Base-by-base conservation (phyloP, 2,113 vertebrate genomes). In the Amphiprion ocellaris region DNA sequence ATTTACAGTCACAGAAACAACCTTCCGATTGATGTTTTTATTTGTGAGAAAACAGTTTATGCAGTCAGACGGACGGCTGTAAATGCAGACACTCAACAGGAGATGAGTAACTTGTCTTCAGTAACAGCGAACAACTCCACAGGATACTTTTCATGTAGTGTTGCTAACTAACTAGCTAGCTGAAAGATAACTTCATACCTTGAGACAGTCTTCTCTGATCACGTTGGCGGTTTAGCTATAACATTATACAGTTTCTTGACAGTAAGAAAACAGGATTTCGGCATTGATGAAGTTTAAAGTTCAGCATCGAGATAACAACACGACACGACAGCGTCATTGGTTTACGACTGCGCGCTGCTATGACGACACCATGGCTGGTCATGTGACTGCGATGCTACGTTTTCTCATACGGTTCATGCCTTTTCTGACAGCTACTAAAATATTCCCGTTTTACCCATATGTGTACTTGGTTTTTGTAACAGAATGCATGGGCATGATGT, bases 101-200 rank as follows among this genome's bases (percentile, higher is more conserved):
- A 77, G 21, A 65, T 60, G 55, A 70, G 73, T 37, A 73, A 69
- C 39, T 63, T 15, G 3, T 61, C 30, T 7, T 24, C 16, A 5
- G 14, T 14, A 66, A 63, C 21, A 53, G 49, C 3, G 6, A 53
- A 46, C 7, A 17, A 15, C 63, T 52, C 10, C n/a, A 37, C 17
- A 21, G 28, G 0, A 17, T 24, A 39, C 54, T 50, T 26, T 54
- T 21, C 10, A 1, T n/a, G 19, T 9, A 53, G 21, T n/a, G 66
- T 37, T 24, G 64, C 47, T 59, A 82, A 47, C 46, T 4, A 69
- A 30, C 11, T 12, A 61, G 30, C 47, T 28, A 12, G 21, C 58
- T 53, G 3, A 53, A 24, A 76, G 5, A 56, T 3, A 19, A 69
- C 12, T 15, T 23, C 80, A 52, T 88, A 91, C 90, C 85, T 84